phyloP scores from a whole-genome alignment of 2,888 invertebrate genomes.

The Caenorhabditis sp. region DNA sequence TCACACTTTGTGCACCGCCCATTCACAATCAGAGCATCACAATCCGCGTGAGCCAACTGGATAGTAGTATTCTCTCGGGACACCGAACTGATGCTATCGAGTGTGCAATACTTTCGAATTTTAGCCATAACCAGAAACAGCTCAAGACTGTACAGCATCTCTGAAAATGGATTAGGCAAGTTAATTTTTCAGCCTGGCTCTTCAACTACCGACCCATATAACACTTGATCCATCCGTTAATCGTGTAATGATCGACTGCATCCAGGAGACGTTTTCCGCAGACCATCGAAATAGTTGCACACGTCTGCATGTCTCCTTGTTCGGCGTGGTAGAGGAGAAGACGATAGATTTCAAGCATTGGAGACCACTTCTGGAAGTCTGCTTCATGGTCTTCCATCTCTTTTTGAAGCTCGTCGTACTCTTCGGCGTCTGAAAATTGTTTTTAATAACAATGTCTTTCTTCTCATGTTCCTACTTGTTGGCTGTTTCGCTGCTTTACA shows the following conservation, averaged over 20 bases:
- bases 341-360: slow-evolving; percentile 62
- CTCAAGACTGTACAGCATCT: slow-evolving; percentile 72
- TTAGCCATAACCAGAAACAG: slow-evolving; percentile 61
- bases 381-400: slow-evolving; percentile 25
- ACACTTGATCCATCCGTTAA: slow-evolving; percentile 68
- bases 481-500: slow-evolving; percentile 48
- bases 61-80: slow-evolving; percentile 62
- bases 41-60: slow-evolving; percentile 54
- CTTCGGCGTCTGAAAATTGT: slow-evolving; percentile 33
- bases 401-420: slow-evolving; percentile 33
- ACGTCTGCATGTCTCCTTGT: slow-evolving; percentile 74
- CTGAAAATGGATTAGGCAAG: too few species aligned
- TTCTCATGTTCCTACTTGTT: slow-evolving; percentile 11
- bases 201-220: slow-evolving; percentile 64
- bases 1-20: slow-evolving; percentile 66
- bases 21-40: slow-evolving; percentile 48
- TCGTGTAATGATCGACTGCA: slow-evolving; percentile 61
- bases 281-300: slow-evolving; percentile 68
- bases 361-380: slow-evolving; percentile 53
- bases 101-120: slow-evolving; percentile 66
- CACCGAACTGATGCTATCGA: slow-evolving; percentile 59
- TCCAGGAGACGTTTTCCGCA: slow-evolving; percentile 66
- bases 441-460: neutral
- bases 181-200: too few species aligned
- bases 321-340: slow-evolving; percentile 60